Base-by-base conservation (phyloP, 2,888 invertebrate genomes). In the Spialia ferax region DNA sequence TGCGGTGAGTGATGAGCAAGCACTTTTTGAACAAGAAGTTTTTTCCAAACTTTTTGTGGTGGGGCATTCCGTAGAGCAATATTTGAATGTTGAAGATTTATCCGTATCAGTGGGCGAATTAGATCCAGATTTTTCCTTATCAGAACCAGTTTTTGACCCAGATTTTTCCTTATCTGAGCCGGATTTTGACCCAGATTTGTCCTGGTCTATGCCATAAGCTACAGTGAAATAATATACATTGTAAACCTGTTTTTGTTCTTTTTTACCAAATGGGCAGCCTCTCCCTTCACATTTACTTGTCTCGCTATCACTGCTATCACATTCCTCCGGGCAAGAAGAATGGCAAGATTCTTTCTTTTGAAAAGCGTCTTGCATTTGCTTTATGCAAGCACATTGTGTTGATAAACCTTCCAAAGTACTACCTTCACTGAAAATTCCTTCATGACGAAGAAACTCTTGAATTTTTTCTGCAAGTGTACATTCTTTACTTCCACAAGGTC, bases 161-260 rank as follows among this genome's bases (percentile, higher is more conserved):
- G 78, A 76, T 62, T 72, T 70, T 59, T 75, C 62, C 6, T 73
- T 74, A 10, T 71, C 68, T 61, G 55, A 59, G 42, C 79, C 73
- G 23, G 80, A 72, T 18, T 73, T 71, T 48, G 75, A 70, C 6
- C 72, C 77, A 42, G 75, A 68, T 63, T 55, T 71, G 26, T 69
- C 62, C 55, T 77, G 81, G 18, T 84, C 80, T 66, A 84, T 82
- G 70, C 88, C 86, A 71, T 87, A 79, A 79, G 89, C 86, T 1
- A 93, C 90, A 13, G 90, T 92, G 71, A 88, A 93, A 73, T 91
- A 93, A 75, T 83, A 91, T 2, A 93, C 88, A 56, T 87, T 74
- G 70, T 89, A 92, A 1, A 88, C 81, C 70, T 77, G 74, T 60
- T 73, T 71, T 10, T 77, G 59, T n/a, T 70, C 65, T 10, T 75